phyloP scores from a whole-genome alignment of 2,113 vertebrate genomes.

The Stercorarius parasiticus region DNA sequence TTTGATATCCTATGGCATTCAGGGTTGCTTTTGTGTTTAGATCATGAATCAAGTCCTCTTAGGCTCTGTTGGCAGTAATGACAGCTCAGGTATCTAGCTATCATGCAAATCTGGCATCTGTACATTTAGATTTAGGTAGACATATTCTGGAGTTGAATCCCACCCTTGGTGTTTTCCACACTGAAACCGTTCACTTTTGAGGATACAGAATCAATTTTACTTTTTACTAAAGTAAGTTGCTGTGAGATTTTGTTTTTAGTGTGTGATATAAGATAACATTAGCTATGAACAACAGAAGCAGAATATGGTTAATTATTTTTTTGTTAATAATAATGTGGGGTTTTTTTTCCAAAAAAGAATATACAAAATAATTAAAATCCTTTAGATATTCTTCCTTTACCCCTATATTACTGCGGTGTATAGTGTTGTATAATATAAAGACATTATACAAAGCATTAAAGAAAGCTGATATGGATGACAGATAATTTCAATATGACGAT shows the following conservation, averaged over 20 bases:
- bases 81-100: background rate
- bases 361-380: background rate
- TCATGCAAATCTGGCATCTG: background rate
- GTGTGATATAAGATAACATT: background rate
- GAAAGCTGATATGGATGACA: background rate
- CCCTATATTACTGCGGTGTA: background rate
- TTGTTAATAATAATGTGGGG: background rate
- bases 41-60: background rate
- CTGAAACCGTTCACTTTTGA: background rate
- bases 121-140: background rate
- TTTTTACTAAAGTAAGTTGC: too few relatives aligned
- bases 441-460: background rate
- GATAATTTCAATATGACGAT: background rate
- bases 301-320: background rate
- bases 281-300: background rate
- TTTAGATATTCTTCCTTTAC: background rate
- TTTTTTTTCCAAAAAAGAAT: background rate
- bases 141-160: background rate
- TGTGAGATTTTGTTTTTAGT: background rate
- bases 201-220: background rate
- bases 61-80: background rate
- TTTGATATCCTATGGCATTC: background rate
- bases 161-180: background rate
- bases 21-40: background rate
- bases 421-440: background rate